Evolutionary conservation across 1,140 invertebrate genomes (phyloP).

Genomic region (Diorhabda carinulata): DNA sequence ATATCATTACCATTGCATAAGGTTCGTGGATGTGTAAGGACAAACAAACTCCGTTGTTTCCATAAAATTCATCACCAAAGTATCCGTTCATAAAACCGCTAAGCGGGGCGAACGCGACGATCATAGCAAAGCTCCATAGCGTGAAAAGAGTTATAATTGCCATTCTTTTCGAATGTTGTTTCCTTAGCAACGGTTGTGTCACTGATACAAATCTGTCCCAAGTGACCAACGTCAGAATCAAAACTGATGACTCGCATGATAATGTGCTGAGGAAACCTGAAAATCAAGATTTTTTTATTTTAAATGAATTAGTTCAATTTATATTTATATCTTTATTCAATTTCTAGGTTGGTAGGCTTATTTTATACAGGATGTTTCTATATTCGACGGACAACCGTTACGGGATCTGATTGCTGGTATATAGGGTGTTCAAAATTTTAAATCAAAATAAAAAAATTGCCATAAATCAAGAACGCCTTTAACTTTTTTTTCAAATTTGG

Average conservation of each 20-base stretch:
- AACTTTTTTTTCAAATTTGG: too few species aligned
- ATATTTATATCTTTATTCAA: too few species aligned
- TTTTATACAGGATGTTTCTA: too few species aligned
- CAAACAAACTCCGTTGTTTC: conserved; percentile 59
- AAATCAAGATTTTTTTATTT: conserved; percentile 2
- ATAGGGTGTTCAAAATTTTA: too few species aligned
- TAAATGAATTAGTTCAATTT: too few species aligned
- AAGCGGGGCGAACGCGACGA: conserved; percentile 54
- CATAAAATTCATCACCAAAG: conserved; percentile 57
- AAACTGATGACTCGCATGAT: conserved; percentile 62
- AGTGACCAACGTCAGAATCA: conserved; percentile 62
- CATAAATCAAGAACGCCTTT: too few species aligned
- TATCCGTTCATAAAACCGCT: conserved; percentile 43
- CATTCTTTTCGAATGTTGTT: conserved; percentile 42
- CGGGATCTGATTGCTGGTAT: too few species aligned
- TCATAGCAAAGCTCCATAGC: conserved; percentile 54
- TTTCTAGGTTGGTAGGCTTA: too few species aligned
- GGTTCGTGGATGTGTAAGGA: conserved; percentile 63
- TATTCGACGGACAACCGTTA: too few species aligned
- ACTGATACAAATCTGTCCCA: conserved; percentile 62
- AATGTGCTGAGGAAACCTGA: conserved; percentile 64
- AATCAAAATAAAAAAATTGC: too few species aligned
- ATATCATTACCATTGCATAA: conserved; percentile 49
- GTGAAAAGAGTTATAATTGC: conserved; percentile 48
- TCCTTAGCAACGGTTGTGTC: conserved; percentile 54